Conservation (phyloP, 2,113 vertebrate genomes). For the Porphyrio hochstetteri region DNA sequence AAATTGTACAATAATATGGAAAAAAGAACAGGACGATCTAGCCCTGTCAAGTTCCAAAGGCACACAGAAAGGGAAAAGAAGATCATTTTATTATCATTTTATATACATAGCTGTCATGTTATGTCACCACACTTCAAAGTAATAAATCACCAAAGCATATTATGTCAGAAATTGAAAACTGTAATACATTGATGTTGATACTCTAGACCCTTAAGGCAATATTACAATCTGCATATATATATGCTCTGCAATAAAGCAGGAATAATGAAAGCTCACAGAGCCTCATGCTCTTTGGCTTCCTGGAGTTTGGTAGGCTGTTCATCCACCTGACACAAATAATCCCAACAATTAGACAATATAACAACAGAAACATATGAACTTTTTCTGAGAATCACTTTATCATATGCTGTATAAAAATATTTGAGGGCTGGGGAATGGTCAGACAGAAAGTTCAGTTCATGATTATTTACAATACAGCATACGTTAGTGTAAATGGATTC, state of each 20-base stretch:
- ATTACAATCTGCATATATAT: not conserved
- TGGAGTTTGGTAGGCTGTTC: conserved; percentile 5
- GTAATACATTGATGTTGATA: not conserved
- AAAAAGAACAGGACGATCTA: not conserved
- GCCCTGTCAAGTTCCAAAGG: not conserved
- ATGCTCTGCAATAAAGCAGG: not conserved
- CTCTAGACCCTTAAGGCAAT: not conserved
- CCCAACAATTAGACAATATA: not conserved
- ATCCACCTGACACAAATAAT: conserved; percentile 49
- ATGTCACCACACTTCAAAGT: not conserved
- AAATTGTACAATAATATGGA: not conserved
- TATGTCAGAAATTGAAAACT: conserved; percentile 12
- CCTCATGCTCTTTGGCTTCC: not conserved
- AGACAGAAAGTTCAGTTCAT: conserved; percentile 1
- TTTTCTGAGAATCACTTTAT: conserved; percentile 36
- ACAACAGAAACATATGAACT: not conserved
- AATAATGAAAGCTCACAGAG: not conserved
- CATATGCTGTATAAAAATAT: conserved; percentile 23
- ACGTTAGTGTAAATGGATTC: conserved; percentile 14
- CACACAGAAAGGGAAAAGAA: not conserved
- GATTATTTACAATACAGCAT: conserved; percentile 41
- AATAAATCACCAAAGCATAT: not conserved
- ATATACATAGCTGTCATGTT: not conserved
- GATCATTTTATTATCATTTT: not conserved
- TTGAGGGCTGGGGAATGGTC: not conserved